Evolutionary conservation across 2,888 invertebrate species (phyloP).

Genomic region (Noctua janthina): DNA sequence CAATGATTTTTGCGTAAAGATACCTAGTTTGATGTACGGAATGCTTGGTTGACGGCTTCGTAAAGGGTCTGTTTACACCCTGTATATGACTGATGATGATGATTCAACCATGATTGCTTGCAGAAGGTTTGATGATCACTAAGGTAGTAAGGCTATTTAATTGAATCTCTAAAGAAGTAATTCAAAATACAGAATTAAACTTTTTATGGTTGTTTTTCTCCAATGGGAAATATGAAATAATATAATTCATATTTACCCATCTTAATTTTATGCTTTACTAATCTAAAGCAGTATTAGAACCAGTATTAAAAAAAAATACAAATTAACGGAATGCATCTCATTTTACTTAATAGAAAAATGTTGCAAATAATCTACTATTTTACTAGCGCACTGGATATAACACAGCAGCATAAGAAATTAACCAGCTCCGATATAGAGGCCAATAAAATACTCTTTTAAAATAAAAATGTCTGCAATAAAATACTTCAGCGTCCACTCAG

Average conservation of each 20-base stretch:
- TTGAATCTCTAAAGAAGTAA: neutral
- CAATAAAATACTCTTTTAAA: neutral
- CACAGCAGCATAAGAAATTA: neutral
- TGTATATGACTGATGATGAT: too few relatives aligned
- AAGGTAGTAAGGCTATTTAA: neutral
- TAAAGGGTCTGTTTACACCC: too few relatives aligned
- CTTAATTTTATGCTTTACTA: neutral
- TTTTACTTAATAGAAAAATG: neutral
- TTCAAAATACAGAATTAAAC: too few relatives aligned
- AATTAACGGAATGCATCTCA: neutral
- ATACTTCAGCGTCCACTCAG: slow-evolving; percentile 24
- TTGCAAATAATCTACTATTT: neutral
- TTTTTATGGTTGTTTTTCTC: neutral
- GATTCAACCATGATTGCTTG: too few relatives aligned
- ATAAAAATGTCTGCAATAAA: slow-evolving; percentile 27
- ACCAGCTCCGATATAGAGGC: neutral
- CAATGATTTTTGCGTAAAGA: too few relatives aligned
- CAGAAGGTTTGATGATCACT: too few relatives aligned
- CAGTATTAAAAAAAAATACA: neutral
- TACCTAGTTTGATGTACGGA: too few relatives aligned
- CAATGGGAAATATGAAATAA: neutral
- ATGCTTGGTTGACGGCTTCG: too few relatives aligned
- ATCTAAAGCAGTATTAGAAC: neutral
- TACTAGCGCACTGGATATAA: neutral
- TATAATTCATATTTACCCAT: neutral